Base-by-base conservation (phyloP, 1,140 invertebrate genomes). In the Hyles vespertilio region DNA sequence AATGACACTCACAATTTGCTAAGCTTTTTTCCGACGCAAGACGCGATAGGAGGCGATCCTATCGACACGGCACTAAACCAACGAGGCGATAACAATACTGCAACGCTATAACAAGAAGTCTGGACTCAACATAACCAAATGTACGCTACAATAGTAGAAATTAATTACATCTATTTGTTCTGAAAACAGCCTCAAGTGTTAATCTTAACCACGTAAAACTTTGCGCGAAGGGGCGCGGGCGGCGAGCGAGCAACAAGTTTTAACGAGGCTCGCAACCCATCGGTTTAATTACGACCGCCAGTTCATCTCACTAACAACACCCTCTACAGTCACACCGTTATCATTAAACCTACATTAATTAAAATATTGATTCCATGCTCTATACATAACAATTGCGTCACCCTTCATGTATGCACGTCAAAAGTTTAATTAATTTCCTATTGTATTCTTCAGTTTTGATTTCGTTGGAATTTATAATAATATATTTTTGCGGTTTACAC, bases 221-320 rank as follows among this genome's bases (percentile, higher is more conserved):
- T 32, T 32, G 9, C 36, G 36, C 22, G 43, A 33, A 51, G 3
- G 34, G 52, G n/a, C 32, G 47, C 48, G 58, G 40, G 54, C 49
- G 10, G 53, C 40, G 43, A 45, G 56, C 44, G 44, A 55, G 40
- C 46, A 54, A 53, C 59, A 59, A 65, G 56, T 62, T 65, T 64
- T 65, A 65, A 67, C 54, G 55, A 63, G 58, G 53, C 49, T 43
- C 22, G 61, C 55, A 59, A 67, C 64, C 59, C 64, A 70, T 64
- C 45, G 46, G 46, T 60, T 62, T 70, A 64, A 67, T 67, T 59
- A 70, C 50, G 33, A 58, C 47, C 47, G 36, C 5, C 8, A 40
- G 36, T 5, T 40, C 36, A 5, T 8, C 4, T 5, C 8, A 1
- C 36, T 22, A 12, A 48, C 47, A 48, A 12, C 10, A n/a, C n/a